Evolutionary conservation across 2,888 invertebrate species (phyloP), one percentile per base, ranked within the genome.

Genomic region (Autographa pulchrina): DNA sequence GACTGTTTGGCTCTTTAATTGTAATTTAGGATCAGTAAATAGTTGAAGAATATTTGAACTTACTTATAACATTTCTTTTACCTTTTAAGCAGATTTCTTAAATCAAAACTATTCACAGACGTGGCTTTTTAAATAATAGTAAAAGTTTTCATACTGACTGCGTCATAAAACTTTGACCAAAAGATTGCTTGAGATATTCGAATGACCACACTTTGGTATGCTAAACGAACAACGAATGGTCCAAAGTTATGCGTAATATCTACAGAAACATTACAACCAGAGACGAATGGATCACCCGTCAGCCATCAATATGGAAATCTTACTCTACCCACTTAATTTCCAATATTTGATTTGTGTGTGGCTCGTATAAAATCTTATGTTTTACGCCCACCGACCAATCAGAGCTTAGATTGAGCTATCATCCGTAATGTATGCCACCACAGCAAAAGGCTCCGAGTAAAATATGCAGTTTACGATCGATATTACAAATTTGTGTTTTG

Each of bases 311-410:
- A 83, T 82, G 76, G 54, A 60, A 81, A 82, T 82, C 0, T 8
- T 1, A 48, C 43, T 59, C 68, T 56, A 60, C 77, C 70, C 71
- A 72, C 72, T 70, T 72, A 75, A 35, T 72, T 65, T 62, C 74
- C 76, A 74, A 82, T 82, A 73, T 82, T 83, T 82, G 81, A 82
- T 82, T 82, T 82, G 82, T 82, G 72, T 48, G 70, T 72, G 35
- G 73, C 62, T n/a, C 61, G 75, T 82, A 74, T 78, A 71, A 69
- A 65, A 71, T 59, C 80, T 76, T 77, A 65, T 70, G 68, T 80
- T 67, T 76, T 54, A 80, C 82, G 82, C 82, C 82, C 83, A 82
- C 83, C 60, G 62, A 56, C 83, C 83, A 82, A 82, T 82, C 82
- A 81, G 65, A 70, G 69, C 0, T 6, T 18, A 77, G 83, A 82